Conservation (phyloP, 2,113 vertebrate species). For the Colaptes auratus region DNA sequence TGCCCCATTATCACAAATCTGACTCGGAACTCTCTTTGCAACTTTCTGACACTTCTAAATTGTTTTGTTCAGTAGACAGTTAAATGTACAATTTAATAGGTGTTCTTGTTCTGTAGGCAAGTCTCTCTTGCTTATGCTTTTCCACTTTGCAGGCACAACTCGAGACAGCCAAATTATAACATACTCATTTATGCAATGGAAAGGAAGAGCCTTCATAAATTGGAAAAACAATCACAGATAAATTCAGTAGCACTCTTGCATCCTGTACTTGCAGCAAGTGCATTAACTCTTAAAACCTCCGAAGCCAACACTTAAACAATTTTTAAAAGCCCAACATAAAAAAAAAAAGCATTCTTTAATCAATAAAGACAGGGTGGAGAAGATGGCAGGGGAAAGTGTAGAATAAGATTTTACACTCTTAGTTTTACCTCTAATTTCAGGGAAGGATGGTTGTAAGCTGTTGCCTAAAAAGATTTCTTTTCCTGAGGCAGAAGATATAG, state of each 20-base stretch:
- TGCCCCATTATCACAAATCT: rapidly evolving
- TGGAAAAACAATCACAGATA: slow-evolving; percentile 6
- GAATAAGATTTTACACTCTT: neutral
- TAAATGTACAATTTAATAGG: neutral
- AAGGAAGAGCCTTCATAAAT: neutral
- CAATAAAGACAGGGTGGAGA: neutral
- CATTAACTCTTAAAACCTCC: neutral
- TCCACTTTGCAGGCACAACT: neutral
- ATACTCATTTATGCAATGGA: neutral
- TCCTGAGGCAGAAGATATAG: neutral
- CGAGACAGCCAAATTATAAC: neutral
- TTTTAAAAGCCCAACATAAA: neutral
- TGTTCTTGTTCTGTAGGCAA: neutral
- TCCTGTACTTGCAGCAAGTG: neutral
- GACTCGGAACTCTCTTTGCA: neutral
- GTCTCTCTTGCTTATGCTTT: neutral
- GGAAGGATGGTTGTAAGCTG: slow-evolving; percentile 12
- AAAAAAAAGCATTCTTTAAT: slow-evolving; percentile 1
- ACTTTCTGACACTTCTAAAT: neutral
- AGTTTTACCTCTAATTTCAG: slow-evolving; percentile 38
- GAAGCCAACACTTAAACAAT: neutral
- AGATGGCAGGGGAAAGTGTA: neutral
- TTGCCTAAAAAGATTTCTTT: neutral
- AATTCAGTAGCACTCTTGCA: slow-evolving; percentile 2
- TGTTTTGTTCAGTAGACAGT: neutral